Conservation (phyloP, 2,797 vertebrate species). For the Sebastes hopkinsi region DNA sequence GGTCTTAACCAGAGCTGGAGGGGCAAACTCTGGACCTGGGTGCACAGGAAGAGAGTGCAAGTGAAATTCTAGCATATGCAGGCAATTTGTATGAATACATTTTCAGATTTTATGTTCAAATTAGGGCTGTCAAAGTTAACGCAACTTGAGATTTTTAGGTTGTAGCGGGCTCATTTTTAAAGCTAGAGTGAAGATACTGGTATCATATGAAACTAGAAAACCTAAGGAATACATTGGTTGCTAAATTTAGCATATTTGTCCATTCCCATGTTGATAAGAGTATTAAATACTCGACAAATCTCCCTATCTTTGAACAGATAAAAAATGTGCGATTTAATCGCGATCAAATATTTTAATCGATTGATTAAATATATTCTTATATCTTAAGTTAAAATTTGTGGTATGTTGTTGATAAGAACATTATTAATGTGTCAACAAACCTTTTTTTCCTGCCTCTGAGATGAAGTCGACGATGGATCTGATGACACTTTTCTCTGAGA, state of each 20-base stretch:
- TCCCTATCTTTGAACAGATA: too few species aligned
- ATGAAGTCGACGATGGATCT: constrained; percentile 86
- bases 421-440: constrained; percentile 64
- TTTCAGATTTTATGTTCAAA: accelerated
- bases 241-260: too few species aligned
- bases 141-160: too few species aligned
- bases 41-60: not conserved
- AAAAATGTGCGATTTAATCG: too few species aligned
- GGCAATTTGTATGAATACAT: accelerated
- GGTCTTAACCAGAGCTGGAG: constrained; percentile 80
- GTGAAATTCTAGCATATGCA: not conserved
- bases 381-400: not conserved
- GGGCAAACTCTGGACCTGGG: constrained; percentile 87
- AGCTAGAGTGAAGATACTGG: too few species aligned
- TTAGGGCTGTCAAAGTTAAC: not conserved
- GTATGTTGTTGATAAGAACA: not conserved
- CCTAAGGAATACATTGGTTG: too few species aligned
- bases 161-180: too few species aligned
- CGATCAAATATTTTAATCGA: not conserved
- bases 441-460: constrained; percentile 90
- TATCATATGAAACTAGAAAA: too few species aligned
- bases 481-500: constrained; percentile 92
- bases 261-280: too few species aligned
- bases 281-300: too few species aligned
- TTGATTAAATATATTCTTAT: accelerated